phyloP scores from a whole-genome alignment of 2,888 invertebrate genomes.

The Capitulum mitella region DNA sequence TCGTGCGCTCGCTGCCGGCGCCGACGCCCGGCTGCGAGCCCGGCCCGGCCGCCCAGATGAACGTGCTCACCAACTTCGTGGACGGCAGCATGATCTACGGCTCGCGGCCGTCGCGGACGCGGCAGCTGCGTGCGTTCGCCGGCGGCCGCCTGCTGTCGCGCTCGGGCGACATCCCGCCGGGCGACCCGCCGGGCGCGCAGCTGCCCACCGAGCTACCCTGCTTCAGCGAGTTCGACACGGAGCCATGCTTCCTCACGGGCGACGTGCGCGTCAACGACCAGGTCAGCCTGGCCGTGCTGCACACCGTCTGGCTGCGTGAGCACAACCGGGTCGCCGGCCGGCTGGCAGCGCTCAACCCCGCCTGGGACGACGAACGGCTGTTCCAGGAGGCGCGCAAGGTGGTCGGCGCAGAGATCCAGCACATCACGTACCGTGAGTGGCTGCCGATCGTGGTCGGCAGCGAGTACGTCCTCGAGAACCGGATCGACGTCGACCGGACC shows the following conservation, averaged over 20 bases:
- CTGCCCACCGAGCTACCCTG: slow-evolving; percentile 52
- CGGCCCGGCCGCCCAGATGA: slow-evolving; percentile 35
- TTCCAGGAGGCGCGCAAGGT: slow-evolving; percentile 50
- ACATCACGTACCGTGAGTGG: slow-evolving; percentile 75
- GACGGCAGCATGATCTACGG: slow-evolving; percentile 77
- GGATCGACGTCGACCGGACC: neutral
- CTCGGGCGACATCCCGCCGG: slow-evolving; percentile 35
- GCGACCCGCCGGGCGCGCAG: slow-evolving; percentile 37
- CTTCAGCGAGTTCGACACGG: slow-evolving; percentile 47
- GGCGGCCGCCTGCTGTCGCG: slow-evolving; percentile 41
- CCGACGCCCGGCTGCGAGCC: neutral
- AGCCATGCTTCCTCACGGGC: slow-evolving; percentile 59
- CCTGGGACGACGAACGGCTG: slow-evolving; percentile 49
- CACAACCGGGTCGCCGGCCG: slow-evolving; percentile 48
- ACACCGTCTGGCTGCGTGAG: slow-evolving; percentile 55
- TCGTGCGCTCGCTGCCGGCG: neutral
- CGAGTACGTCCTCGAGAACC: slow-evolving; percentile 40
- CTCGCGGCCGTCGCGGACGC: slow-evolving; percentile 57
- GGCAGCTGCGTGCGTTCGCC: slow-evolving; percentile 53
- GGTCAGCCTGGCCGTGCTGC: slow-evolving; percentile 60
- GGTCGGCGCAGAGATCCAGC: slow-evolving; percentile 56
- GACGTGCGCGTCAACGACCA: slow-evolving; percentile 47
- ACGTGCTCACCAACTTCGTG: slow-evolving; percentile 58
- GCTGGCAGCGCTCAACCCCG: slow-evolving; percentile 45
- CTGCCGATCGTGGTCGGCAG: slow-evolving; percentile 63